phyloP scores from a whole-genome alignment of 1,140 invertebrate species.

The Drosophila obscura region DNA sequence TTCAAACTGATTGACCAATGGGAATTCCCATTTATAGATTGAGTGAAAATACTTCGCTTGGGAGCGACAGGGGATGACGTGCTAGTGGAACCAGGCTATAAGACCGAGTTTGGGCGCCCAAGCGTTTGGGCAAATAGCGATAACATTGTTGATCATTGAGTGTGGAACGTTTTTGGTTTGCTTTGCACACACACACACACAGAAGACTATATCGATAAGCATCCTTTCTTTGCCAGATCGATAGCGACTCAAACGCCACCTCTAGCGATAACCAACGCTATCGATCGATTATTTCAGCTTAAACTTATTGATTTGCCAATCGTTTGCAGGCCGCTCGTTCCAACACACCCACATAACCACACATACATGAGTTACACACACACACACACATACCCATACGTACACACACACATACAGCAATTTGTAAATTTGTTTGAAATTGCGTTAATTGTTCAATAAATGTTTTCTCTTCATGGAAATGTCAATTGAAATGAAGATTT shows the following conservation, averaged over 20 bases:
- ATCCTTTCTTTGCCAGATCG: conserved; percentile 14
- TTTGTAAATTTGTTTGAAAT: conserved; percentile 50
- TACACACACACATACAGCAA: conserved; percentile 13
- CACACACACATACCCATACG: conserved; percentile 4
- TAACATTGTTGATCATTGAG: conserved; percentile 10
- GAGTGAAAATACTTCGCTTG: too few relatives aligned
- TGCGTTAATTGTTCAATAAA: conserved; percentile 76
- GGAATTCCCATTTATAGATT: too few relatives aligned
- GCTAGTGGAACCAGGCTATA: too few relatives aligned
- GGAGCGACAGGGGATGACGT: too few relatives aligned
- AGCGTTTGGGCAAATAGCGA: conserved; percentile 36
- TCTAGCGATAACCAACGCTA: conserved; percentile 7
- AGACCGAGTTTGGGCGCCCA: conserved; percentile 26
- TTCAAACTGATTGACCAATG: too few relatives aligned
- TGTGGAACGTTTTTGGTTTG: conserved; percentile 15
- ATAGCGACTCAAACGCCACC: too few relatives aligned
- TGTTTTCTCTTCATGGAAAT: conserved; percentile 75
- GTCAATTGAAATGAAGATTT: conserved; percentile 80
- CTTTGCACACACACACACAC: conserved; percentile 4
- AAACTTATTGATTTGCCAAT: conserved; percentile 35
- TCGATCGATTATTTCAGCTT: conserved; percentile 44
- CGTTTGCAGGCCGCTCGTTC: conserved; percentile 42
- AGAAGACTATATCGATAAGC: conserved; percentile 28
- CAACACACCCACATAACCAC: conserved; percentile 1
- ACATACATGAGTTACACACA: background rate